Percentiles rank a stretch among this genome's conserved stretches.
phyloP scores from a whole-genome alignment of 2,888 invertebrate species.

The Sphaerophoria taeniata region DNA sequence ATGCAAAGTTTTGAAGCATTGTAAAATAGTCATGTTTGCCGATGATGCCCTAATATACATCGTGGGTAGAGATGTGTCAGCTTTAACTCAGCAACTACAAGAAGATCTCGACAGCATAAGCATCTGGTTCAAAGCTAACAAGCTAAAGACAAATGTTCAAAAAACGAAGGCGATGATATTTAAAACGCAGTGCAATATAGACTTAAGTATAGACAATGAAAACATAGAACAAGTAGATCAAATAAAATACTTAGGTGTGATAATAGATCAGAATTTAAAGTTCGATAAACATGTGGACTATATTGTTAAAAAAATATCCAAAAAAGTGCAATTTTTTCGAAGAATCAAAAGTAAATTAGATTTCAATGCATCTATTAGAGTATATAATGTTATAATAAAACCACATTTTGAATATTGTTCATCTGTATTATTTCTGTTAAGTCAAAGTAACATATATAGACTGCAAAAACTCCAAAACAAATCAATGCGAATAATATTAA shows the following conservation, averaged over 20 bases:
- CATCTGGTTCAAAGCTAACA: neutral
- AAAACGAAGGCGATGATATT: neutral
- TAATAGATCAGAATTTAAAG: neutral
- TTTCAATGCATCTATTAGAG: neutral
- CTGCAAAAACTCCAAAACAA: neutral
- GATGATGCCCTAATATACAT: neutral
- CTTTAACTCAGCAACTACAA: neutral
- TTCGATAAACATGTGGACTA: neutral
- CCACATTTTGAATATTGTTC: constrained; percentile 11
- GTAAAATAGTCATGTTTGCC: neutral
- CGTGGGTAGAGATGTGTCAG: neutral
- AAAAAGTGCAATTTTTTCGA: constrained; percentile 13
- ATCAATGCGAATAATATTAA: constrained; percentile 1
- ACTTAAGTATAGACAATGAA: neutral
- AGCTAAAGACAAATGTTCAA: neutral
- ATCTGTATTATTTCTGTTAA: constrained; percentile 3
- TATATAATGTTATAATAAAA: constrained; percentile 9
- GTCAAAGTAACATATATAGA: neutral
- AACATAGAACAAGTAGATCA: neutral
- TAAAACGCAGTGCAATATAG: neutral
- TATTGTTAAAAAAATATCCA: constrained; percentile 3
- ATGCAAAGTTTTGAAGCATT: neutral
- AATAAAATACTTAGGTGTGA: constrained; percentile 1
- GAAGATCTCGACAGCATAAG: neutral
- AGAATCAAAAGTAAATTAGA: constrained; percentile 19